These are phyloP conservation scores for Jacana jacana DNA, from an alignment of 2,113 vertebrate species.

Conservation along the genomic window DNA sequence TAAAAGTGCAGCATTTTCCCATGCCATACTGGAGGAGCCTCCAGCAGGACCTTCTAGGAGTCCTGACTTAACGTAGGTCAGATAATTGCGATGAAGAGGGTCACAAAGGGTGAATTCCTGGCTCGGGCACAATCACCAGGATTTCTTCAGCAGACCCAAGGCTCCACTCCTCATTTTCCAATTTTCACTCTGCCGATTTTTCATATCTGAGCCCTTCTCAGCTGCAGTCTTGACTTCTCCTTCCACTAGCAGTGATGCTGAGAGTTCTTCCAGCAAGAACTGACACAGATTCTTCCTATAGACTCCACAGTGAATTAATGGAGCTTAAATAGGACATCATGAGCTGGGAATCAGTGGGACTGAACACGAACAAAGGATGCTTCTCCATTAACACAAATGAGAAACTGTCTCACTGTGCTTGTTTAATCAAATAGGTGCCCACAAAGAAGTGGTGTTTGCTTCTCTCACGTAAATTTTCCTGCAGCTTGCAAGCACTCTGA, in stretches of 20 bases:
- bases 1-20: neutral
- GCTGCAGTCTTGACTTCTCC: neutral
- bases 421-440: neutral
- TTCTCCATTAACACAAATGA: slow-evolving; percentile 2
- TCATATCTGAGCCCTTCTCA: neutral
- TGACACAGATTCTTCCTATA: neutral
- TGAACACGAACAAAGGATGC: slow-evolving; percentile 4
- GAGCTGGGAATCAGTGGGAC: neutral
- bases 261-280: neutral
- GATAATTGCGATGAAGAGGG: neutral
- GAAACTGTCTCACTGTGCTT: slow-evolving; percentile 1
- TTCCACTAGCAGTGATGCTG: neutral
- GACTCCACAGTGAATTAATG: neutral
- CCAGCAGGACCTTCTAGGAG: neutral
- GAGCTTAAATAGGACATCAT: neutral
- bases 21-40: neutral
- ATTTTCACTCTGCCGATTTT: neutral
- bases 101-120: neutral
- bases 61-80: neutral
- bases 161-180: neutral
- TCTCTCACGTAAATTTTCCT: neutral
- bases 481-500: neutral
- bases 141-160: neutral
- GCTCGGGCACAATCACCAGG: neutral
- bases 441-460: neutral